Base-by-base conservation (phyloP, 37 sponge, comb jelly and placozoan genomes). In the Tethya wilhelma region DNA sequence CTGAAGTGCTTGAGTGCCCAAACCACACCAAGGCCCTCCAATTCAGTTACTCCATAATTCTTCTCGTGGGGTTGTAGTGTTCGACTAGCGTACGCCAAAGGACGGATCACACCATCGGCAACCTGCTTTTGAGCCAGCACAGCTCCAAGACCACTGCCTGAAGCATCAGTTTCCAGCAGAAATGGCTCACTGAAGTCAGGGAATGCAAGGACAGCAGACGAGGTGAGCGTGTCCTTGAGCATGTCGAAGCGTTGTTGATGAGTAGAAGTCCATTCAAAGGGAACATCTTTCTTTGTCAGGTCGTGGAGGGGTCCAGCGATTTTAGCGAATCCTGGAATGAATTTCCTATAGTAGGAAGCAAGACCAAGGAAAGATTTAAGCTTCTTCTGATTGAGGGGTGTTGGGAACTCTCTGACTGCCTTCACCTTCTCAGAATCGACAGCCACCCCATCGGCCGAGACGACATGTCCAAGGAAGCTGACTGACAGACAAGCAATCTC, bases 1-100 rank as follows among this genome's bases (percentile, higher is more conserved):
- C 90, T n/a, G 36, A 89, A 89, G 36, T 85, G 72, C 34, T 81
- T 84, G 1, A 74, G 59, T 20, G 91, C 91, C 91, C 85, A 90
- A 34, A 90, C 81, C 5, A 90, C 86, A 25, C 74, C 86, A 38
- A 84, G 60, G 0, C 46, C 86, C 45, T 89, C 90, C 56, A 84
- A n/a, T 49, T 89, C 85, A 19, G 90, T 84, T 11, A 79, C 49
- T 17, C 85, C 81, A 58, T 89, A 89, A 44, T 75, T 81, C 40
- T 64, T 56, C 55, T 84, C 90, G 56, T 84, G 74, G 1, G 64
- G 36, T 56, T 83, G 84, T 26, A 89, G 69, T 36, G 80, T 78
- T 41, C 90, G 79, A 63, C 84, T 89, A 9, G 85, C 84, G 56
- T 67, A 89, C 11, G 90, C 90, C 56, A 89, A 26, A 1, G 80